These are phyloP conservation scores for Drosophila cardini DNA, from an alignment of 1,140 invertebrate genomes.

Conservation along the genomic window DNA sequence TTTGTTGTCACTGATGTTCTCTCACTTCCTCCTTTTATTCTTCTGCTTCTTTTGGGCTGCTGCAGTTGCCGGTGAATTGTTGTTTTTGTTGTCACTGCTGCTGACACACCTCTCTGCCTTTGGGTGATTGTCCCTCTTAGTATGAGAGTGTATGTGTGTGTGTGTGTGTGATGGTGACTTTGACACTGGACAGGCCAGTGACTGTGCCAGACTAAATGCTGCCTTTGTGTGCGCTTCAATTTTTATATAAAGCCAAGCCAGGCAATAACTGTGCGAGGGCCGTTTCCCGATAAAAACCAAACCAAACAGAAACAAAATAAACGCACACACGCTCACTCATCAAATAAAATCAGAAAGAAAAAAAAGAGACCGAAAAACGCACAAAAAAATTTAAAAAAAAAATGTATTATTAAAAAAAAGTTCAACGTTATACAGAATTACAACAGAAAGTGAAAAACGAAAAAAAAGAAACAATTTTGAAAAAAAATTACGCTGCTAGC, in stretches of 20 bases:
- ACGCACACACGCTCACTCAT: conserved; percentile 5
- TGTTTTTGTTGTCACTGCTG: conserved; percentile 17
- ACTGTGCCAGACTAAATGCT: conserved; percentile 69
- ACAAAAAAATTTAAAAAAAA: conserved; percentile 23
- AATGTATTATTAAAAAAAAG: conserved; percentile 21
- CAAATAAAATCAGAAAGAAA: conserved; percentile 16
- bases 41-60: not conserved
- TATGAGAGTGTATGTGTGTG: conserved; percentile 11
- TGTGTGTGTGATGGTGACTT: conserved; percentile 45
- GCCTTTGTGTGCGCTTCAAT: conserved; percentile 75
- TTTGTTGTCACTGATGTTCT: conserved; percentile 32
- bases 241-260: conserved; percentile 71
- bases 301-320: conserved; percentile 26
- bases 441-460: conserved; percentile 72
- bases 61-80: conserved; percentile 36
- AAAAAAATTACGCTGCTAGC: conserved; percentile 70
- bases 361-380: conserved; percentile 59
- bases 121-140: not conserved
- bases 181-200: conserved; percentile 59
- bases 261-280: conserved; percentile 45
- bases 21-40: conserved; percentile 22
- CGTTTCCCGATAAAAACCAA: conserved; percentile 54
- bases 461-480: conserved; percentile 36
- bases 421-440: conserved; percentile 54
- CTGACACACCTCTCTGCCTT: conserved; percentile 35